phyloP scores from a whole-genome alignment of 2,888 invertebrate species.

The Drosophila fungiperda region DNA sequence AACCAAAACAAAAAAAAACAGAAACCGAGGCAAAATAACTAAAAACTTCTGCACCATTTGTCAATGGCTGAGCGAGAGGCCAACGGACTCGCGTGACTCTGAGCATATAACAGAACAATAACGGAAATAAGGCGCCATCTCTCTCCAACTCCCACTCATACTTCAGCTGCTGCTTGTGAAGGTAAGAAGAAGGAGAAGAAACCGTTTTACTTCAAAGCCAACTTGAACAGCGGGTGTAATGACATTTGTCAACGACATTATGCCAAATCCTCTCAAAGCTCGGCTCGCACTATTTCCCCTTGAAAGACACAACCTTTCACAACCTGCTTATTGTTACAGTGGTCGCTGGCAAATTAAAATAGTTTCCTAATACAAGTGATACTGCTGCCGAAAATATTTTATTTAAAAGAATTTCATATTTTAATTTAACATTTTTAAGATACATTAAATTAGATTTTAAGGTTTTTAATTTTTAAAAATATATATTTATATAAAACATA shows the following conservation, averaged over 20 bases:
- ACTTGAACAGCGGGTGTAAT: slow-evolving; percentile 72
- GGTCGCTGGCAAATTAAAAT: background rate
- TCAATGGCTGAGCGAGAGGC: slow-evolving; percentile 62
- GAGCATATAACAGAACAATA: slow-evolving; percentile 39
- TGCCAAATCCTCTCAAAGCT: slow-evolving; percentile 37
- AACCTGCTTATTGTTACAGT: slow-evolving; percentile 7
- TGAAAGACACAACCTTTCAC: background rate
- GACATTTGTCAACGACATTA: slow-evolving; percentile 73
- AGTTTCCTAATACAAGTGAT: no score
- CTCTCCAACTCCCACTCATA: background rate
- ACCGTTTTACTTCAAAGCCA: slow-evolving; percentile 62
- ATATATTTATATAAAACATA: background rate
- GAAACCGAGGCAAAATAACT: slow-evolving; percentile 25
- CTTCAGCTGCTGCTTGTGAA: slow-evolving; percentile 10
- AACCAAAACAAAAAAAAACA: slow-evolving; percentile 35
- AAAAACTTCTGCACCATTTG: slow-evolving; percentile 67
- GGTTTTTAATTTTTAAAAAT: background rate
- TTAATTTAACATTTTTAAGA: background rate
- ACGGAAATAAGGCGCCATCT: slow-evolving; percentile 13
- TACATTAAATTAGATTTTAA: background rate
- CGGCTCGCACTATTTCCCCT: slow-evolving; percentile 15
- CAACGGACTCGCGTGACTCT: slow-evolving; percentile 74
- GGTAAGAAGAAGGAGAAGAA: slow-evolving; percentile 44
- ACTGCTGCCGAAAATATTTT: background rate
- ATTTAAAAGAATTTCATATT: background rate